Conservation (phyloP, 1,140 invertebrate genomes). For the Brachionus rubens region DNA sequence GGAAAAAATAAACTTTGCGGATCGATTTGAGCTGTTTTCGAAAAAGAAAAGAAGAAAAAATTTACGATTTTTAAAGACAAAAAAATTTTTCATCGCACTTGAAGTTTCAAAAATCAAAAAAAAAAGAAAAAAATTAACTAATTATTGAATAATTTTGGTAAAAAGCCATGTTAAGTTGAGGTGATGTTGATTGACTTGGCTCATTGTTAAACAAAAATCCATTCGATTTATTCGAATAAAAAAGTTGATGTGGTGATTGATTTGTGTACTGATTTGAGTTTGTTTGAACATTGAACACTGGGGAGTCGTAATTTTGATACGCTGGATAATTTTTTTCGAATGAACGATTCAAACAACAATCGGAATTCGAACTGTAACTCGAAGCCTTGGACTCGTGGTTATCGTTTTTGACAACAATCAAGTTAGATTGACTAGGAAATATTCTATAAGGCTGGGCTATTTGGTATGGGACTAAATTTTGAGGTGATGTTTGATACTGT, state of each 20-base stretch:
- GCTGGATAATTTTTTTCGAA: conserved; percentile 29
- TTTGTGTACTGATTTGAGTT: not conserved
- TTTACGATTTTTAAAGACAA: not conserved
- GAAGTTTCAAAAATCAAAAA: no score
- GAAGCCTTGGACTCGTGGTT: not conserved
- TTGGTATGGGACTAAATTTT: not conserved
- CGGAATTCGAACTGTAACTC: not conserved
- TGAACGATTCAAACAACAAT: conserved; percentile 8
- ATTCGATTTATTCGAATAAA: conserved; percentile 3
- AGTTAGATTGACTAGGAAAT: conserved; percentile 4
- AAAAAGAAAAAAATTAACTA: not conserved
- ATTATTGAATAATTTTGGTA: conserved; percentile 19
- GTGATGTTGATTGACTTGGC: not conserved
- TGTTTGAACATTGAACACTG: not conserved
- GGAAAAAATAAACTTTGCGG: no score
- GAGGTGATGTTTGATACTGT: not conserved
- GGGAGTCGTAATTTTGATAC: not conserved
- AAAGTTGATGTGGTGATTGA: not conserved
- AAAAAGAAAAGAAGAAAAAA: conserved; percentile 15
- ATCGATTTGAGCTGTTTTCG: no score
- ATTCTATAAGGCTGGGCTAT: not conserved
- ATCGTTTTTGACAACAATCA: conserved; percentile 5
- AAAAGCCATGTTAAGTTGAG: conserved; percentile 11
- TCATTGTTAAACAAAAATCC: not conserved
- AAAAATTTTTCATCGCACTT: no score